Conservation (phyloP, 2,888 invertebrate genomes). For the Lasioglossum villosulum region DNA sequence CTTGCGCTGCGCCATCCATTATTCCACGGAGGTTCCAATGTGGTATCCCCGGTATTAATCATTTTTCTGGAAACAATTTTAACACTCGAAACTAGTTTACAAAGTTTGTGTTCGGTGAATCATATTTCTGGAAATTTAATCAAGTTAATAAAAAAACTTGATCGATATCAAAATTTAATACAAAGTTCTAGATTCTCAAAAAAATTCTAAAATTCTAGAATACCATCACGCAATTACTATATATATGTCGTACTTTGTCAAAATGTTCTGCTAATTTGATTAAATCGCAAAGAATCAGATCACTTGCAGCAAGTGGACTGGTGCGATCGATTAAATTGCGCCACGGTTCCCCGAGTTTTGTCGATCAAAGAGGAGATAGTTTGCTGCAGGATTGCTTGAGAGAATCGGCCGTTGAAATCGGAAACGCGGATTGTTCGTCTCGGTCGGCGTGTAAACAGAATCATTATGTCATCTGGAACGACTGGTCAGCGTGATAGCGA, state of each 20-base stretch:
- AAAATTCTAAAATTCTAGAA: too few species aligned
- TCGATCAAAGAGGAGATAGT: not conserved
- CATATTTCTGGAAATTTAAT: too few species aligned
- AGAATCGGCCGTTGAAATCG: conserved; percentile 8
- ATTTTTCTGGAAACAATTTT: not conserved
- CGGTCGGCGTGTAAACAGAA: conserved; percentile 50
- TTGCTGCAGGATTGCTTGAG: not conserved
- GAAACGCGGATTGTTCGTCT: conserved; percentile 33
- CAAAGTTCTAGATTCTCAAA: too few species aligned
- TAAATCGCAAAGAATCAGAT: not conserved
- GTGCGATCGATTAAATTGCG: not conserved
- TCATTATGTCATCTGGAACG: conserved; percentile 53
- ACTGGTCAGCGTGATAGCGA: conserved; percentile 36
- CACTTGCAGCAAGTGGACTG: not conserved
- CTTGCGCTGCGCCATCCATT: not conserved
- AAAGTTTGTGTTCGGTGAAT: too few species aligned
- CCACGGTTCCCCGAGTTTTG: not conserved
- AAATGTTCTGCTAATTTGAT: not conserved
- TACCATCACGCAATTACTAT: too few species aligned
- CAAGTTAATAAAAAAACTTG: not conserved
- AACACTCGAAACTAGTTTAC: not conserved
- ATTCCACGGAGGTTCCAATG: not conserved
- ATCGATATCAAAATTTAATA: too few species aligned
- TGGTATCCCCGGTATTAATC: not conserved
- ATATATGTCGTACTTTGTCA: too few species aligned